phyloP scores from a whole-genome alignment of 1,140 invertebrate genomes.

The Lordiphosa mommai region DNA sequence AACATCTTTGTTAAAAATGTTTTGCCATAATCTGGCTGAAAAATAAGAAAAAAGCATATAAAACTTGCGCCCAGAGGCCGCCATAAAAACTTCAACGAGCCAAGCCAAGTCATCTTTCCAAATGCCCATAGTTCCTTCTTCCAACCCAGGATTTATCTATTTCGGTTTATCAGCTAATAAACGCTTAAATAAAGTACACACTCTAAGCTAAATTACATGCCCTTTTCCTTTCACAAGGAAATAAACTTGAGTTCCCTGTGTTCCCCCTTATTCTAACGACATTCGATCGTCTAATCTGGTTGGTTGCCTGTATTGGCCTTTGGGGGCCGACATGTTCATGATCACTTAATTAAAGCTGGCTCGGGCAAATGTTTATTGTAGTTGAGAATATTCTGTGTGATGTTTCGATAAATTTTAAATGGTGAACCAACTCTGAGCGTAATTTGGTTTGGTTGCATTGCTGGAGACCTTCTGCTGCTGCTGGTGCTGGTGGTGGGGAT shows the following conservation, averaged over 20 bases:
- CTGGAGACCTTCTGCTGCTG: background rate
- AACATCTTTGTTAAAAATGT: slow-evolving; percentile 71
- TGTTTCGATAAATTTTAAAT: slow-evolving; percentile 66
- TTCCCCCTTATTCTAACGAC: slow-evolving; percentile 58
- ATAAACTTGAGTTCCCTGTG: slow-evolving; percentile 30
- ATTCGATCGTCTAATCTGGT: slow-evolving; percentile 69
- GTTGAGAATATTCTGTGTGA: slow-evolving; percentile 33
- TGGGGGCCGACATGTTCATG: slow-evolving; percentile 53
- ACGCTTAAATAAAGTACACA: slow-evolving; percentile 78
- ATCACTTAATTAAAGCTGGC: slow-evolving; percentile 72
- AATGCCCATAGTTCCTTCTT: too few species aligned
- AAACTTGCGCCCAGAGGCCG: slow-evolving; percentile 41
- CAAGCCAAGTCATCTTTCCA: background rate
- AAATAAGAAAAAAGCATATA: slow-evolving; percentile 16
- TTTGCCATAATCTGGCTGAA: slow-evolving; percentile 58
- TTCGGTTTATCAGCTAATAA: slow-evolving; percentile 77
- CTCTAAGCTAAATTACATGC: slow-evolving; percentile 72
- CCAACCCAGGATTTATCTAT: slow-evolving; percentile 60
- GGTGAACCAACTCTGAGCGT: slow-evolving; percentile 68
- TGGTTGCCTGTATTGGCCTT: slow-evolving; percentile 42
- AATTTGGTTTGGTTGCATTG: slow-evolving; percentile 62
- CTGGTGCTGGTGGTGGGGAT: slow-evolving; percentile 6
- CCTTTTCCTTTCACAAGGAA: slow-evolving; percentile 36
- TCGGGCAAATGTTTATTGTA: slow-evolving; percentile 47
- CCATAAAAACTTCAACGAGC: slow-evolving; percentile 66